phyloP scores from a whole-genome alignment of 2,888 invertebrate species.

The Drosophila acutilabella region DNA sequence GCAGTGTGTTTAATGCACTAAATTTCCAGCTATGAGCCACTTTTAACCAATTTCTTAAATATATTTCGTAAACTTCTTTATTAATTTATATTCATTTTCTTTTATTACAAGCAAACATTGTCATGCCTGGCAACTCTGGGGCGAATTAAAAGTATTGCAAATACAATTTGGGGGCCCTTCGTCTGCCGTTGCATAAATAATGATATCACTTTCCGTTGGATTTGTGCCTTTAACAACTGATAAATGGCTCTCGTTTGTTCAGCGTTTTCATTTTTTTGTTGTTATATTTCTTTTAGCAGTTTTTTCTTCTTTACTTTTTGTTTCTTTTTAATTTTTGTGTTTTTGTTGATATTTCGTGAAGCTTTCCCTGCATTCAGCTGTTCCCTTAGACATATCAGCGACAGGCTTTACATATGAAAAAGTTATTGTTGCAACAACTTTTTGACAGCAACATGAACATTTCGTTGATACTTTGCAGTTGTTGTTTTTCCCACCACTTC shows the following conservation, averaged over 20 bases:
- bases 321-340: background rate
- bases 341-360: background rate
- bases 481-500: conserved; percentile 4
- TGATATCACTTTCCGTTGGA: conserved; percentile 11
- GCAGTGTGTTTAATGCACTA: too few relatives aligned
- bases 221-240: conserved; percentile 28
- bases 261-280: background rate
- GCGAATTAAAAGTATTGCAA: too few relatives aligned
- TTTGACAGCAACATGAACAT: conserved; percentile 50
- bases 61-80: too few relatives aligned
- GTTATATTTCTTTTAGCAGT: too few relatives aligned
- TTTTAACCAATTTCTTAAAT: too few relatives aligned
- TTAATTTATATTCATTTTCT: too few relatives aligned
- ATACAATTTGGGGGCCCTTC: background rate
- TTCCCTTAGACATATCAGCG: conserved; percentile 41
- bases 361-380: background rate
- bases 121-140: too few relatives aligned
- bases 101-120: too few relatives aligned
- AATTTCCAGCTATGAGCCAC: too few relatives aligned
- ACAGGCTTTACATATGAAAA: conserved; percentile 43
- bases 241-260: conserved; percentile 16
- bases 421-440: conserved; percentile 62
- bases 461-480: conserved; percentile 41
- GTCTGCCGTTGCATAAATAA: conserved; percentile 9
- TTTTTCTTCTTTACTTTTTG: background rate